phyloP scores from a whole-genome alignment of 2,113 vertebrate species.

The Ranitomeya variabilis region DNA sequence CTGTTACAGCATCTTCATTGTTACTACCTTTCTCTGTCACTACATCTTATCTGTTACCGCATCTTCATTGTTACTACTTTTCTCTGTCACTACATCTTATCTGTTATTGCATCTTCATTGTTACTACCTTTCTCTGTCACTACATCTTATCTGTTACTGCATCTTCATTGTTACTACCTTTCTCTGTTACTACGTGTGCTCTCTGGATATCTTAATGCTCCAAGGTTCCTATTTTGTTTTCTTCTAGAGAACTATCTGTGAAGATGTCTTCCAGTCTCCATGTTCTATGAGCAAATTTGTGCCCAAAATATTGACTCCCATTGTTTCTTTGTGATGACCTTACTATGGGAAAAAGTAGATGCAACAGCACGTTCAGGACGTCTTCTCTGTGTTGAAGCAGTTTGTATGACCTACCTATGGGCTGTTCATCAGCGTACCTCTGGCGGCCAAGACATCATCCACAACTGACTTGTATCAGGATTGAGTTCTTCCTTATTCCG shows the following conservation, averaged over 20 bases:
- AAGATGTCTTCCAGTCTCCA: constrained; percentile 31
- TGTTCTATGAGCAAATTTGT: neutral
- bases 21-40: neutral
- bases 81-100: neutral
- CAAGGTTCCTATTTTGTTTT: neutral
- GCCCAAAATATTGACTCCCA: neutral
- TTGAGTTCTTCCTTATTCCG: neutral
- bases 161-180: neutral
- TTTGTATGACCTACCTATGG: neutral
- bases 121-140: neutral
- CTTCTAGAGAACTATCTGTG: neutral
- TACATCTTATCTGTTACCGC: neutral
- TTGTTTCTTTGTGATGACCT: neutral
- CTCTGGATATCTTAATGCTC: neutral
- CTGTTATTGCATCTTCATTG: no score
- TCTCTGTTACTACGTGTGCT: neutral
- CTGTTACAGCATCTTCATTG: no score
- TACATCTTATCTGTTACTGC: neutral
- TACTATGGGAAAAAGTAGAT: neutral
- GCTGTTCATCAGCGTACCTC: neutral
- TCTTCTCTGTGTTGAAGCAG: neutral
- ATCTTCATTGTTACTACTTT: neutral
- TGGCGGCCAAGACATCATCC: neutral
- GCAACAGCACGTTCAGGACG: neutral
- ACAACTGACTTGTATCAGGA: neutral